A percentile compares a stretch with the other conserved stretches of the same genome.
Evolutionary conservation across 2,888 invertebrate species (phyloP).

Genomic region (Synergus laeviventris): DNA sequence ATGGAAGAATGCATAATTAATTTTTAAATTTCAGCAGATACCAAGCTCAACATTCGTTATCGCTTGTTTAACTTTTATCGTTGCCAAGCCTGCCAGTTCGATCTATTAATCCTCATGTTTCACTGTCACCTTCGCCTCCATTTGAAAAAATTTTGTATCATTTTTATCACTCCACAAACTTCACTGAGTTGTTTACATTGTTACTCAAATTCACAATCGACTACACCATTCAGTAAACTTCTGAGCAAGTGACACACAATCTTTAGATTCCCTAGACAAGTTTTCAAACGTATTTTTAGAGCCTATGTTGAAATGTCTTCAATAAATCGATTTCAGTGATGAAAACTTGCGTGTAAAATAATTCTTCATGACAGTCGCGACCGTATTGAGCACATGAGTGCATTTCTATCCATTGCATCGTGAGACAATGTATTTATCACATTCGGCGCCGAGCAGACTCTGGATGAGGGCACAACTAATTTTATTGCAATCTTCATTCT

Average conservation of each 20-base stretch:
- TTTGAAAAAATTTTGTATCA: slow-evolving; percentile 5
- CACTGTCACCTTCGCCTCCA: not conserved
- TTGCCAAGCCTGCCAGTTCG: not conserved
- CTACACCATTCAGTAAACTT: not conserved
- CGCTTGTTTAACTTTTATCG: slow-evolving; percentile 2
- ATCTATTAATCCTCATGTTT: slow-evolving; percentile 7
- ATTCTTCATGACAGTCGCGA: not conserved
- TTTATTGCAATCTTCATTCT: not conserved
- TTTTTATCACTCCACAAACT: slow-evolving; percentile 11
- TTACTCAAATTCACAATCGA: not conserved
- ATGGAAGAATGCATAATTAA: not conserved
- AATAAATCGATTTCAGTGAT: not conserved
- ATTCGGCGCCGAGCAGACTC: slow-evolving; percentile 60
- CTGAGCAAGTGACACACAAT: too few species aligned
- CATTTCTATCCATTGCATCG: not conserved
- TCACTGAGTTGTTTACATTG: not conserved
- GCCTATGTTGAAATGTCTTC: not conserved
- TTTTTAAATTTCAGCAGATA: not conserved
- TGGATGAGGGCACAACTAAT: slow-evolving; percentile 21
- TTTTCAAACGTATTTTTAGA: not conserved
- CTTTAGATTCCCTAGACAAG: too few species aligned
- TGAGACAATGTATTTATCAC: slow-evolving; percentile 53
- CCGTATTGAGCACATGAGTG: not conserved
- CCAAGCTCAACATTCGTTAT: not conserved
- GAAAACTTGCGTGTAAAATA: not conserved